Base-by-base conservation (phyloP, 2,113 vertebrate genomes). In the Setophaga petechia region DNA sequence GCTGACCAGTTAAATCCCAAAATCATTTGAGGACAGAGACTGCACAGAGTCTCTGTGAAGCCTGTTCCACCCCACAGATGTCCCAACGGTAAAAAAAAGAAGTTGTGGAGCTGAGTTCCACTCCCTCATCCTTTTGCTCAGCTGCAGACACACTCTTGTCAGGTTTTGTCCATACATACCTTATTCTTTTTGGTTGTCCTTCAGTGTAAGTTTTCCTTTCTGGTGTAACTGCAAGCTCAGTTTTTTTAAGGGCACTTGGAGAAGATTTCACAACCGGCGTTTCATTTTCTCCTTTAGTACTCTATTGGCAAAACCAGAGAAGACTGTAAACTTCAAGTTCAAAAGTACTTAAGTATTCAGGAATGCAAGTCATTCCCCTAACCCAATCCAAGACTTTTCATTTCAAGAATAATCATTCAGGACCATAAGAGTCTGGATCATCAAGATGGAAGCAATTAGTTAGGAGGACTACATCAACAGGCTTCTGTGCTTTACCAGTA, bases 241-340 rank as follows among this genome's bases (percentile, higher is more conserved):
- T 22, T 96, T 96, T 98, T 74, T 68, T 39, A 41, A 96, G 75
- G 23, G 49, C 54, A 51, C 96, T 67, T 47, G 73, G n/a, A 63
- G 89, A 94, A 89, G 62, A n/a, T 74, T 57, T 54, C 19, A 72
- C 28, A 52, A 47, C 16, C 75, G 86, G 62, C 55, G 87, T 31
- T 84, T 90, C 77, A 24, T 89, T 90, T 94, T 96, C 95, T 82
- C 63, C 25, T 89, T 77, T 62, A 90, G 81, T 8, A 76, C 97
- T 88, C 98, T 98, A 43, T 93, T 54, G 47, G n/a, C 59, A 97
- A 87, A 91, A 96, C 94, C 25, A 94, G 69, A 86, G 25, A 71
- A 65, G 57, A 27, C 17, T 74, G 71, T 89, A 71, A 74, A 44
- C 33, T 75, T 62, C 28, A 3, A 19, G 68, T 39, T 65, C 37